Base-by-base conservation (phyloP, 2,888 invertebrate genomes). In the Branchellion lobata region DNA sequence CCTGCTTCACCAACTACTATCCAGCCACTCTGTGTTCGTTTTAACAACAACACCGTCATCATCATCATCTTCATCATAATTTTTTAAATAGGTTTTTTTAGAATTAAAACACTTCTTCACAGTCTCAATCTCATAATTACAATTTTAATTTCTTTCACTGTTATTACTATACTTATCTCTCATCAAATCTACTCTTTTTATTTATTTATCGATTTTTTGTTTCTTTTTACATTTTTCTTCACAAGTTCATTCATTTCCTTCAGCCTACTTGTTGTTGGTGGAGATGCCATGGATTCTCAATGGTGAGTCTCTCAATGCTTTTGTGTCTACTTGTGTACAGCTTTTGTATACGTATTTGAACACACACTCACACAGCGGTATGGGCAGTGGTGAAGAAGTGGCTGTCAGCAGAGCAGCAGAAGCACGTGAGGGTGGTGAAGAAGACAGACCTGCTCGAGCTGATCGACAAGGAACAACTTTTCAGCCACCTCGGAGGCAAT, bases 221-320 rank as follows among this genome's bases (percentile, higher is more conserved):
- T 14, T 14, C n/a, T n/a, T n/a, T n/a, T n/a, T n/a, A n/a, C n/a
- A n/a, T n/a, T n/a, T n/a, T n/a, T n/a, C n/a, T n/a, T n/a, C n/a
- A n/a, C n/a, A n/a, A n/a, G n/a, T n/a, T n/a, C n/a, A n/a, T n/a
- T n/a, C n/a, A n/a, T n/a, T n/a, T n/a, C n/a, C 93, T 85, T 88
- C 94, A 81, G 95, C 94, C 85, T 94, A 94, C 85, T 94, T 96
- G 83, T 89, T 96, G 51, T 92, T 96, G 78, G 94, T 91, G 86
- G 95, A 96, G 86, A 93, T 96, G 93, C 94, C 96, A 0, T 96
- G 96, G 96, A 91, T 96, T 0, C 88, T 96, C 81, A 94, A 92
- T 85, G 92, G 92, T 92, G 89, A 89, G 89, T 86, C 40, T 27
- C 71, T 29, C 31, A 57, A 47, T 51, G 29, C 27, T 76, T 71